Evolutionary conservation across 2,888 invertebrate species (phyloP), one percentile per base, ranked within the genome.

Genomic region (Harmothoe impar): DNA sequence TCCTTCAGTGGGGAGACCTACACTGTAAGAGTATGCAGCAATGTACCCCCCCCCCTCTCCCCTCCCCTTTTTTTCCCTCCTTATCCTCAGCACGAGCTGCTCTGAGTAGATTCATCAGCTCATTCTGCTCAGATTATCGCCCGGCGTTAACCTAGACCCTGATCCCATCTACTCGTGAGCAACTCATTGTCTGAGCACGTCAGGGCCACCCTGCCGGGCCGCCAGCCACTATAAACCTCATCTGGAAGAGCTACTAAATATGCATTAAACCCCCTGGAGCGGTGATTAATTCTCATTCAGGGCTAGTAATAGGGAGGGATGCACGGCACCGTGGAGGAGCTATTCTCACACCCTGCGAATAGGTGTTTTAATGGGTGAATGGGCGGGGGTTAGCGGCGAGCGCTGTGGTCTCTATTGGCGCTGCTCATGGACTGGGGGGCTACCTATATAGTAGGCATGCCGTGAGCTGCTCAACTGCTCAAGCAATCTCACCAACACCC

Each of bases 221-320:
- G n/a, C 31, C 62, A 20, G 25, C 43, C 43, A 81, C 23, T 17
- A 43, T 43, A 81, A 33, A 33, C 81, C 35, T 43, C 81, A 20
- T 43, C 81, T 43, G 23, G 43, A 15, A 5, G n/a, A 31, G 35
- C 81, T 43, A 81, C 81, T 81, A 81, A 81, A 81, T 81, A 81
- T 81, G 81, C 81, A 81, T 81, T 81, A 81, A 81, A 81, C 23
- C 43, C 43, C 72, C 29, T 15, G 29, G 29, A 72, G 17, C 5
- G 72, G 31, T 72, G 72, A 72, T 72, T 72, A 72, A 72, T 72
- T 29, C 25, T n/a, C 72, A 72, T n/a, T 72, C 62, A 62, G 62
- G 62, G 23, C n/a, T 3, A 20, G n/a, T 20, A 62, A 62, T 62
- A n/a, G 62, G 3, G 62, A 43, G 62, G 12, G 62, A n/a, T 3